Base-by-base conservation (phyloP, 2,113 vertebrate species). In the Canis aureus region DNA sequence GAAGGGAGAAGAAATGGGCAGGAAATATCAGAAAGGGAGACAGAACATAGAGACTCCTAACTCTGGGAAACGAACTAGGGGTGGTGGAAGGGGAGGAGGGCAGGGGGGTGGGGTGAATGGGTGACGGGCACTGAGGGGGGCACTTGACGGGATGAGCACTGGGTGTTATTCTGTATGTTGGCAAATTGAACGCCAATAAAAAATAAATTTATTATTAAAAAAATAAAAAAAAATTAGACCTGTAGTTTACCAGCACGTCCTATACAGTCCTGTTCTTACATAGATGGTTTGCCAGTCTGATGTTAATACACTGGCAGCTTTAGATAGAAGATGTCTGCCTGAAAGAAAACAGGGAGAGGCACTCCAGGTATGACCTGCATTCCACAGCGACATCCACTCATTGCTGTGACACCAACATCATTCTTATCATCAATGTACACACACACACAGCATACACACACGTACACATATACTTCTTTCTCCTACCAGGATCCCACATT, bases 391-490 rank as follows among this genome's bases (percentile, higher is more conserved):
- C 51, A 19, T 15, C 11, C 29, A 29, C 11, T 62, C 32, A 15
- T 0, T 43, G 62, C 25, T 43, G 53, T 79, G 67, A 66, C 78
- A 23, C n/a, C 4, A 9, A 25, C 13, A 5, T 29, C 76, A 25
- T 11, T n/a, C 9, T 32, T 71, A 11, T 11, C 11, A 22, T 23
- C 15, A n/a, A 51, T 4, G 20, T 3, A 4, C 17, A 23, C 29
- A 29, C 67, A 49, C 78, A n/a, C 32, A 32, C 8, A 3, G 27
- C 7, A 22, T 19, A 92, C 64, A 49, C 1, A 2, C 19, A 43
- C 0, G 0, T 43, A 7, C 19, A 16, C 4, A n/a, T 3, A 1
- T 55, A 32, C 32, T 15, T 22, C 35, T 23, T 23, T 13, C 11
- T 38, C 64, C 43, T 27, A 11, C 11, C 1, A 38, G n/a, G 82